These are phyloP conservation scores for Phragmatobia fuliginosa DNA, from an alignment of 2,888 invertebrate genomes.

Conservation along the genomic window DNA sequence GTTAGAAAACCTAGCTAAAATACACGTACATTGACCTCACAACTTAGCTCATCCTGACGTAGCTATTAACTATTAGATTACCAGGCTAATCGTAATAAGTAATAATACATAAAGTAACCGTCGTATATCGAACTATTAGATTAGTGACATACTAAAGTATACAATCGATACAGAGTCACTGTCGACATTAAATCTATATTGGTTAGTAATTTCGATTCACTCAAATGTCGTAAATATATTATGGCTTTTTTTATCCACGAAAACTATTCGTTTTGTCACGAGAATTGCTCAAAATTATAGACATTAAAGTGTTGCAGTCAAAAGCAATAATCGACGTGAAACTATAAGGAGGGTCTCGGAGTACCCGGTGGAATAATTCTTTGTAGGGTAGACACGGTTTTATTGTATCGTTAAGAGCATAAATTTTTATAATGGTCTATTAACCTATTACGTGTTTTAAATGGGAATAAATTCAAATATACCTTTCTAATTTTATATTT, in stretches of 20 bases:
- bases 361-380: slow-evolving; percentile 3
- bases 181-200: background rate
- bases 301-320: slow-evolving; percentile 43
- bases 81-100: background rate
- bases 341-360: slow-evolving; percentile 31
- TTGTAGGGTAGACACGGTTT: slow-evolving; percentile 24
- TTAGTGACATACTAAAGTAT: background rate
- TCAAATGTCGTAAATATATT: slow-evolving; percentile 18
- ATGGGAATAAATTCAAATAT: slow-evolving; percentile 33
- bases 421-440: slow-evolving; percentile 40
- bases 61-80: background rate
- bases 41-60: background rate
- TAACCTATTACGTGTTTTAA: slow-evolving; percentile 44
- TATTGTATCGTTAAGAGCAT: slow-evolving; percentile 37
- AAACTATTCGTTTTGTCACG: slow-evolving; percentile 38
- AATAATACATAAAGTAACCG: too few species aligned
- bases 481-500: slow-evolving; percentile 39
- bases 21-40: too few species aligned
- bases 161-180: background rate
- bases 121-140: background rate
- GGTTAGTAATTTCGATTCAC: slow-evolving; percentile 1
- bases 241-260: slow-evolving; percentile 31
- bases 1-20: too few species aligned
- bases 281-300: slow-evolving; percentile 36
- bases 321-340: slow-evolving; percentile 38